A percentile compares a stretch with the other conserved stretches of the same genome.
These are phyloP conservation scores for Patagioenas fasciata DNA, from an alignment of 2,113 vertebrate species.

Conservation along the genomic window DNA sequence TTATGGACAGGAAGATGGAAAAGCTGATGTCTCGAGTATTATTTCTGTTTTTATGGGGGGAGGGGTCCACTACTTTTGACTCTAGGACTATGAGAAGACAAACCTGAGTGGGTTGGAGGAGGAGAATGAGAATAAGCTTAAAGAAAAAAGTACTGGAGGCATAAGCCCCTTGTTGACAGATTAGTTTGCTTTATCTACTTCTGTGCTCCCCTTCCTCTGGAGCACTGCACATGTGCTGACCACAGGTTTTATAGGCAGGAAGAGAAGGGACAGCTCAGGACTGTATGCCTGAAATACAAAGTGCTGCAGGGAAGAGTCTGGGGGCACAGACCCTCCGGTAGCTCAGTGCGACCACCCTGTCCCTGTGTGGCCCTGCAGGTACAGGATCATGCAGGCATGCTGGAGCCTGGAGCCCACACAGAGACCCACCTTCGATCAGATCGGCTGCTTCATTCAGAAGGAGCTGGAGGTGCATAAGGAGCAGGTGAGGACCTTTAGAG, in stretches of 20 bases:
- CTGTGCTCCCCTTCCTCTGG: neutral
- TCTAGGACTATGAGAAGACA: neutral
- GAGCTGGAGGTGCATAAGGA: constrained; percentile 73
- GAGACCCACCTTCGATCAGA: constrained; percentile 89
- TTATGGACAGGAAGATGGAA: neutral
- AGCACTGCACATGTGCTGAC: neutral
- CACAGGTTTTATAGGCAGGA: accelerated
- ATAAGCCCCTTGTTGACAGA: neutral
- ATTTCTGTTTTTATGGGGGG: neutral
- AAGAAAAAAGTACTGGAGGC: neutral
- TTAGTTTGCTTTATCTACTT: neutral
- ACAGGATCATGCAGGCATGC: constrained; percentile 91
- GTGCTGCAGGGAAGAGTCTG: neutral
- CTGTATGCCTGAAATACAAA: neutral
- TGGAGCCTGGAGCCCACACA: constrained; percentile 90
- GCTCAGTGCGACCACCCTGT: accelerated
- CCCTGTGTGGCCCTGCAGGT: constrained; percentile 72
- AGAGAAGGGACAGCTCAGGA: neutral
- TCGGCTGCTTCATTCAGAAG: constrained; percentile 83
- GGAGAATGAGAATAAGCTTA: neutral
- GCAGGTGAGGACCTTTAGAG: constrained; percentile 69
- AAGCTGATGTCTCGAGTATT: neutral
- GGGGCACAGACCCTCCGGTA: neutral
- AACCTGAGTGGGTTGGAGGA: neutral
- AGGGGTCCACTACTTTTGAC: neutral